Percentiles rank a stretch among this genome's conserved stretches.
These are phyloP conservation scores for Cercopithecus mona DNA, from an alignment of 2,113 vertebrate species.

Conservation along the genomic window DNA sequence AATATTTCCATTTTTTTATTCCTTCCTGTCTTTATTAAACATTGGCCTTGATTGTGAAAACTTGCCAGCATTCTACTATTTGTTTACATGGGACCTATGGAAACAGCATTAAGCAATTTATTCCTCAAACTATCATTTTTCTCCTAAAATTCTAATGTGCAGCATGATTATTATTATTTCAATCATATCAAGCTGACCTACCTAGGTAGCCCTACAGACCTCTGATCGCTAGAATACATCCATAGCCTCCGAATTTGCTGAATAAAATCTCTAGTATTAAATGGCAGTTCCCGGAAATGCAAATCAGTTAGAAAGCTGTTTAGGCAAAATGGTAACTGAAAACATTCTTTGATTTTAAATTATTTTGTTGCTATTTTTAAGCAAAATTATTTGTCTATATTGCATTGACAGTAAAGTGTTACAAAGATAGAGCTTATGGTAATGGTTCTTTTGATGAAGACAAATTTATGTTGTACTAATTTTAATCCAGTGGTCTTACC, in stretches of 20 bases:
- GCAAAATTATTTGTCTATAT: conserved; percentile 16
- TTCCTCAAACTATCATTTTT: conserved; percentile 46
- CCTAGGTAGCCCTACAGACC: conserved; percentile 7
- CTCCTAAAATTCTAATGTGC: conserved; percentile 26
- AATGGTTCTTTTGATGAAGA: conserved; percentile 47
- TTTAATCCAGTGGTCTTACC: conserved; percentile 64
- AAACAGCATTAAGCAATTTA: conserved; percentile 48
- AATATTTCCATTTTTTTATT: conserved; percentile 61
- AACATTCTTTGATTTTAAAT: conserved; percentile 46
- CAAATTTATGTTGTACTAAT: conserved; percentile 44
- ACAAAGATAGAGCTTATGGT: not conserved
- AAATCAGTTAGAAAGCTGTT: not conserved
- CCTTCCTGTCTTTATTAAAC: conserved; percentile 52
- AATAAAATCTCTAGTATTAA: not conserved
- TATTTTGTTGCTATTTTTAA: conserved; percentile 49
- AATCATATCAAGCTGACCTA: not conserved
- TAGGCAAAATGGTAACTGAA: conserved; percentile 12
- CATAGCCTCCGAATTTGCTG: not conserved
- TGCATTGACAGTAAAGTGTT: not conserved
- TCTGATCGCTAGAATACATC: conserved; percentile 7
- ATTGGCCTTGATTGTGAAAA: conserved; percentile 32
- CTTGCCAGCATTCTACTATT: conserved; percentile 48
- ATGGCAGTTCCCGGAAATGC: not conserved
- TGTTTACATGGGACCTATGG: conserved; percentile 43
- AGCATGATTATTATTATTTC: not conserved